Percentiles rank a stretch among this genome's conserved stretches.
Evolutionary conservation across 2,888 invertebrate species (phyloP).

Genomic region (Tipula confusa): DNA sequence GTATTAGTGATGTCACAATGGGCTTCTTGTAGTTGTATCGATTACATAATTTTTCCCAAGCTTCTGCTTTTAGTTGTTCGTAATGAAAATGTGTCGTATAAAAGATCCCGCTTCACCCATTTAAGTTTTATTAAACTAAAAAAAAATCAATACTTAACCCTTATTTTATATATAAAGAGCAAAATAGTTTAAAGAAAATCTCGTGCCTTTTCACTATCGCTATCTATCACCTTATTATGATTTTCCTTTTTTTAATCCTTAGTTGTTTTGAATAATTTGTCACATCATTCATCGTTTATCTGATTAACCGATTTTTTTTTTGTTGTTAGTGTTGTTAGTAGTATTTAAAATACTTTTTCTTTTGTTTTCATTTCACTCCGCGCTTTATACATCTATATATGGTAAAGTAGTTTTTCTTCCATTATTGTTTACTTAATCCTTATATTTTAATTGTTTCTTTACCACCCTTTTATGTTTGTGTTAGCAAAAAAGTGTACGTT

Average conservation of each 20-base stretch:
- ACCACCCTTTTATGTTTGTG: background rate
- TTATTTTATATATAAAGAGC: background rate
- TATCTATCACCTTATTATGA: background rate
- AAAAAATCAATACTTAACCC: background rate
- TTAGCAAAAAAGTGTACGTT: background rate
- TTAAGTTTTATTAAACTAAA: too few relatives aligned
- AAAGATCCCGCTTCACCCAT: too few relatives aligned
- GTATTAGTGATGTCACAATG: too few relatives aligned
- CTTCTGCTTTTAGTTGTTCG: too few relatives aligned
- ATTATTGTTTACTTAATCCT: constrained; percentile 1
- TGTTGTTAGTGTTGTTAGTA: background rate
- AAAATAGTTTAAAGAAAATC: background rate
- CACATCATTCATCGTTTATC: constrained; percentile 8
- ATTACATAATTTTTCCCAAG: too few relatives aligned
- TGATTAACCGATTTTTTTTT: background rate
- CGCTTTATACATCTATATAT: background rate
- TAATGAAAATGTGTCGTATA: too few relatives aligned
- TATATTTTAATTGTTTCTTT: background rate
- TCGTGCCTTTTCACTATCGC: background rate
- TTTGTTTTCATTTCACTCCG: background rate
- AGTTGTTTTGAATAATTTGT: background rate
- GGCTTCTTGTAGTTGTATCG: too few relatives aligned
- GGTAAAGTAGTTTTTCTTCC: background rate
- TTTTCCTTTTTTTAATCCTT: background rate
- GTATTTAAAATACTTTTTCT: background rate